Base-by-base conservation (phyloP, 2,888 invertebrate genomes). In the Drosophila leonis region DNA sequence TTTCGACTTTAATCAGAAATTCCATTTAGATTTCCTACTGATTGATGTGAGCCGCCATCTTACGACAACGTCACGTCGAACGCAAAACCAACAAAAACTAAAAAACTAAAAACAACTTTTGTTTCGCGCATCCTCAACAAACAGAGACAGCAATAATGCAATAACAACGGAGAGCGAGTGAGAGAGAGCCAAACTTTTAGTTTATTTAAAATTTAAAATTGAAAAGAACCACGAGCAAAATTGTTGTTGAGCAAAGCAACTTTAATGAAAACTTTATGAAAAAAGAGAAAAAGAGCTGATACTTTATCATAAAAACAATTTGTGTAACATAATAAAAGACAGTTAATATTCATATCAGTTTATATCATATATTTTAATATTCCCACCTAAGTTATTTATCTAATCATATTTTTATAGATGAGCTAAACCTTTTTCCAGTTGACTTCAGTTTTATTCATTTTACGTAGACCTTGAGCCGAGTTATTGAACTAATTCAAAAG, bases 1-100 rank as follows among this genome's bases (percentile, higher is more conserved):
- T 92, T 92, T 92, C 83, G 91, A 92, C 84, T 92, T 92, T 92
- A 92, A 92, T 92, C 91, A 89, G 91, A 91, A 92, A 91, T 91
- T 91, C 91, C 91, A 90, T 91, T 91, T 91, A 91, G 90, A 91
- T 90, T 91, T 88, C 67, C 81, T 72, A 71, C 86, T 91, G 91
- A 91, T 88, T 90, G 91, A 92, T 91, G 87, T 83, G 82, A 63
- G 76, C 85, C 83, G 91, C 91, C 91, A 86, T 88, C 84, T 72
- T 75, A 55, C 82, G 80, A 78, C 74, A 73, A 72, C 78, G 82
- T 75, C 81, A 74, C 79, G 39, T 55, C 69, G 68, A 59, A 66
- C 52, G 52, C 81, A 20, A 67, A 81, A 72, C 56, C 55, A 56
- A 65, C 39, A 46, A 31, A 55, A 39, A 49, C 44, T 59, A 49